These are phyloP conservation scores for Actenoides hombroni DNA, from an alignment of 2,113 vertebrate genomes.

Conservation along the genomic window DNA sequence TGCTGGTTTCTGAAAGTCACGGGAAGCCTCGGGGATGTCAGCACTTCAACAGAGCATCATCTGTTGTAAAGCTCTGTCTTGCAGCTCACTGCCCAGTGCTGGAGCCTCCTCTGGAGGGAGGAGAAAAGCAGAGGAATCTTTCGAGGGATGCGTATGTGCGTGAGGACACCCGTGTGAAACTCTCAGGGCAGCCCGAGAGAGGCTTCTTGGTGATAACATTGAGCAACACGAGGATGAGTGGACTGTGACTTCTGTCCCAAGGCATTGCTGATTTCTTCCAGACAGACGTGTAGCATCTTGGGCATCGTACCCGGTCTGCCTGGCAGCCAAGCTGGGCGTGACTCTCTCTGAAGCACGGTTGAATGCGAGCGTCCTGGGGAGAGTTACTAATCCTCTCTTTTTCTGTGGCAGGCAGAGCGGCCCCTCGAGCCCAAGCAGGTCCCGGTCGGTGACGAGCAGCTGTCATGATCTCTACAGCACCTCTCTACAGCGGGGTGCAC, in stretches of 20 bases:
- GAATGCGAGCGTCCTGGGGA: background rate
- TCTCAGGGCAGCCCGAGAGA: background rate
- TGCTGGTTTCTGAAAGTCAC: background rate
- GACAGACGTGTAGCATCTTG: accelerated
- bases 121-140: background rate
- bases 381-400: background rate
- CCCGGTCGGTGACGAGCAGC: conserved; percentile 67
- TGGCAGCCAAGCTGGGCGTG: background rate
- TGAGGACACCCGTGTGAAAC: background rate
- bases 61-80: background rate
- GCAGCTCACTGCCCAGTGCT: accelerated
- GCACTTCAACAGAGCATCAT: background rate
- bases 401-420: conserved; percentile 67
- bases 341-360: background rate
- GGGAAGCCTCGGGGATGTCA: background rate
- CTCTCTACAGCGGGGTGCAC: conserved; percentile 77
- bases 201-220: background rate
- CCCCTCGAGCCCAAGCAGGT: conserved; percentile 49
- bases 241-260: background rate
- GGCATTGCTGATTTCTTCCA: background rate
- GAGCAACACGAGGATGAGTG: background rate
- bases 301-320: accelerated
- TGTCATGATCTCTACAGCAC: conserved; percentile 84
- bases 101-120: background rate
- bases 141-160: background rate